These are phyloP conservation scores for Oreamnos americanus DNA, from an alignment of 2,113 vertebrate genomes.

Conservation along the genomic window DNA sequence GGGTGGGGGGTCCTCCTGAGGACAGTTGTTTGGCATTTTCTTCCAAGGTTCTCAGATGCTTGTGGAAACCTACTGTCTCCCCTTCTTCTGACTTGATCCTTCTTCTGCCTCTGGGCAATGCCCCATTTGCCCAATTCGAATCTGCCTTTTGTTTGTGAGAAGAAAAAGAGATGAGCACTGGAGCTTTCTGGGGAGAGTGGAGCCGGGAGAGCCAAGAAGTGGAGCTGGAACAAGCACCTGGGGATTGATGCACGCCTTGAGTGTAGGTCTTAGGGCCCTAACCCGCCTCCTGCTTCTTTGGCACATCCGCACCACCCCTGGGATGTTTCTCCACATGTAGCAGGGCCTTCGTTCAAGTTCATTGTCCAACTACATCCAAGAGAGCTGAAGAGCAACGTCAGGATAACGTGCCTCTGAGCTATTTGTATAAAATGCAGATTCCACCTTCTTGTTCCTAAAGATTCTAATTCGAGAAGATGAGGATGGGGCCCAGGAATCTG, in stretches of 20 bases:
- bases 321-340: not conserved
- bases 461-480: not conserved
- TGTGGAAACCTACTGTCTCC: not conserved
- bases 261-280: not conserved
- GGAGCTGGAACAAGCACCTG: not conserved
- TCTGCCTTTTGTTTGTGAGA: not conserved
- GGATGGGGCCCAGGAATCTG: not conserved
- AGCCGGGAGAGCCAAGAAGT: not conserved
- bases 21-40: not conserved
- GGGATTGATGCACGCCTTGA: not conserved
- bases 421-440: not conserved
- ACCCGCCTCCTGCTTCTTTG: not conserved
- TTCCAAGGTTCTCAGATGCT: not conserved
- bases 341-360: not conserved
- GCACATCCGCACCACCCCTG: not conserved
- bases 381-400: not conserved
- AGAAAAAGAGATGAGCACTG: not conserved
- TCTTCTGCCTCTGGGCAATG: not conserved
- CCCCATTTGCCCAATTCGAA: not conserved
- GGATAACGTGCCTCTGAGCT: not conserved
- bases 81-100: not conserved
- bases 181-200: not conserved
- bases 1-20: fast-evolving
- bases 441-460: not conserved
- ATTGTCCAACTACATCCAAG: not conserved